Conservation (phyloP, 1,140 invertebrate genomes). For the Procambarus clarkii region DNA sequence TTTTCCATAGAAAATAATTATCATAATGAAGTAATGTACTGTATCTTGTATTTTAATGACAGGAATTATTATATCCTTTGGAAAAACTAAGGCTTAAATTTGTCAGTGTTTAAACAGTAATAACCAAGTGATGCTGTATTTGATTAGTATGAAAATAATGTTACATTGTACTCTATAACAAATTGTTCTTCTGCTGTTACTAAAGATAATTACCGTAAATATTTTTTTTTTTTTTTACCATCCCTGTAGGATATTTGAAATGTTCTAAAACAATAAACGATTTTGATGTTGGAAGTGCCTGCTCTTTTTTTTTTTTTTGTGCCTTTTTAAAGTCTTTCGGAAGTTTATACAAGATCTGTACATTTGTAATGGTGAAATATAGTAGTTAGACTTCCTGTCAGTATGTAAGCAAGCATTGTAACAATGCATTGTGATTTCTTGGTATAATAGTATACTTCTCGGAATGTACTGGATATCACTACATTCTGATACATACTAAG, state of each 20-base stretch:
- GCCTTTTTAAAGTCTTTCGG: conserved; percentile 2
- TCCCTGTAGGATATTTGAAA: neutral
- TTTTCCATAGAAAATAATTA: neutral
- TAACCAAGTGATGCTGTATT: neutral
- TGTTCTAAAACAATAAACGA: neutral
- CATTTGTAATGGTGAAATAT: neutral
- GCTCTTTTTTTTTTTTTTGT: neutral
- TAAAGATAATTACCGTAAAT: neutral
- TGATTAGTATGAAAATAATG: neutral
- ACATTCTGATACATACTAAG: neutral
- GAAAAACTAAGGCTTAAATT: neutral
- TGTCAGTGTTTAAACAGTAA: no score
- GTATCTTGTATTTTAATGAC: no score
- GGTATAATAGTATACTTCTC: neutral
- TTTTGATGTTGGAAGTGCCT: neutral
- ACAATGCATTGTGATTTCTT: neutral
- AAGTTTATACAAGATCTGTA: neutral
- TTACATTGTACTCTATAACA: neutral
- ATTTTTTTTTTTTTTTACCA: neutral
- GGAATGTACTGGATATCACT: neutral
- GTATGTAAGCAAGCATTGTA: neutral
- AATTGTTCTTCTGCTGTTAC: neutral
- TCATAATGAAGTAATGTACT: neutral
- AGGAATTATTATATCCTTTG: neutral
- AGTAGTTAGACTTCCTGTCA: neutral